Evolutionary conservation across 2,113 vertebrate species (phyloP), one percentile per base, ranked within the genome.

Genomic region (Anguilla japonica): DNA sequence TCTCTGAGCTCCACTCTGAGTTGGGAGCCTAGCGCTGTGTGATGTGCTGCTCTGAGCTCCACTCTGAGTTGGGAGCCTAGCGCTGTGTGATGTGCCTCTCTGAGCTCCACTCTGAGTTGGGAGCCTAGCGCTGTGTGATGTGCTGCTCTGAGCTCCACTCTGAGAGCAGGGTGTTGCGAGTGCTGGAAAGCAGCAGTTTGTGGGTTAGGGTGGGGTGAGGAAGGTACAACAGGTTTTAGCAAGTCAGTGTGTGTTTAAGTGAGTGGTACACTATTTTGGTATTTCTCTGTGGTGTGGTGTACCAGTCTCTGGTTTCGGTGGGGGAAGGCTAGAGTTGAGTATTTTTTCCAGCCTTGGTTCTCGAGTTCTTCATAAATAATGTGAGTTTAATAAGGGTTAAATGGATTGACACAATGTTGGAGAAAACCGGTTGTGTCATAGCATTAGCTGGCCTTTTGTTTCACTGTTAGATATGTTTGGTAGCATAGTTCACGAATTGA

Each of bases 231-330:
- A 89, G 86, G 87, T 91, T 87, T 57, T 80, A 78, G 86, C 89
- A 89, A 82, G 90, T 85, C 83, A 85, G 88, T 88, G 87, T 88
- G 87, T 87, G 50, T 80, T 86, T 67, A 83, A 67, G 81, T 88
- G 78, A 86, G 63, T 16, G 67, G 81, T n/a, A 67, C 20, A 26
- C 26, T 26, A 26, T 20, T 26, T 67, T 67, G 60, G 22, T 26
- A 26, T 67, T 67, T 67, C 60, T 67, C 8, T 67, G 56, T 20
- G 22, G 18, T 67, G 50, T 53, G 0, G 50, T 53, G 0, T 67
- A 20, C 60, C 60, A 67, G 60, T 67, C 60, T 67, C 60, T 67
- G 18, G 22, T 67, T 11, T 53, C 13, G 11, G 4, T 53, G 50
- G 8, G 50, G 60, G 60, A 67, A 67, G 22, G 60, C 2, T 67